Base-by-base conservation (phyloP, 2,797 vertebrate genomes). In the Paramormyrops hopkinsi region DNA sequence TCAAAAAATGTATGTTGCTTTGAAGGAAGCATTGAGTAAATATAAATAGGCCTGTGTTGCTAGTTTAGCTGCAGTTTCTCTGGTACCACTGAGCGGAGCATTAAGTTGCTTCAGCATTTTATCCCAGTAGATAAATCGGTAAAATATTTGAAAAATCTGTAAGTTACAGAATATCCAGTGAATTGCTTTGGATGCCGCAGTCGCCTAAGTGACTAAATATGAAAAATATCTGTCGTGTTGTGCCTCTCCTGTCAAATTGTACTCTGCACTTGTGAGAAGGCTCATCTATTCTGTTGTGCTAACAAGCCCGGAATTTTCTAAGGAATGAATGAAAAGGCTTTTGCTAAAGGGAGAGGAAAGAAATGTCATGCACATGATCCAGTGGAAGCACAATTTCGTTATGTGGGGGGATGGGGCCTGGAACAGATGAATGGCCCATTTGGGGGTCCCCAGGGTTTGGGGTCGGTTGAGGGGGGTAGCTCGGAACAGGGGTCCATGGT, bases 201-300 rank as follows among this genome's bases (percentile, higher is more conserved):
- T 41, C 7, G 73, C 33, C 73, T 44, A 44, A 79, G 73, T 79
- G 73, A 76, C 73, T 79, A 41, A 84, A 84, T 90, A 89, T 90
- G 65, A 90, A 89, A 86, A 90, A 79, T 79, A 79, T 19, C 29
- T 84, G 41, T 84, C 8, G 7, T 84, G 82, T 84, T 84, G 19
- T 84, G 82, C 82, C 82, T 84, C 46, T 84, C 46, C n/a, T 84
- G 82, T 48, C 48, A 84, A 50, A 83, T 3, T 22, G n/a, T 48
- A 11, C 59, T 25, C 59, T 25, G 37, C 44, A 4, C 8, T 50
- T 84, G 46, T 50, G 19, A 84, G 82, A 90, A 89, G 69, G 8
- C 82, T 91, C 69, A 91, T 91, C 91, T 89, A 91, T 91, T 91
- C 59, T 88, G 88, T 90, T 85, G 44, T 87, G 90, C 76, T 88